These are phyloP conservation scores for Cherax quadricarinatus DNA, from an alignment of 1,140 invertebrate species.

Conservation along the genomic window DNA sequence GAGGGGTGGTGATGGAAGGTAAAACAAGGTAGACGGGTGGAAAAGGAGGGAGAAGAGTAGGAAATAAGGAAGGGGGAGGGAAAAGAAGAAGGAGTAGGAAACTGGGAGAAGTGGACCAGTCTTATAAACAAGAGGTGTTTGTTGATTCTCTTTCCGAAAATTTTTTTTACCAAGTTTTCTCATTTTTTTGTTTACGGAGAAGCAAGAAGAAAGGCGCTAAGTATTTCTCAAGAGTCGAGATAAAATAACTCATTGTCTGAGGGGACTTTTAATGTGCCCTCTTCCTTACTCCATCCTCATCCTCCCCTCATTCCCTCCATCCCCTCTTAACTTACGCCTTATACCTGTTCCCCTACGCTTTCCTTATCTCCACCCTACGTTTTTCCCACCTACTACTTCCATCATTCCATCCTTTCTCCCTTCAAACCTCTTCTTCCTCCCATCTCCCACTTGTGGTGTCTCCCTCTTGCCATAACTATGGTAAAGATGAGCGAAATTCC, in stretches of 20 bases:
- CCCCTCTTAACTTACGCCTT: no score
- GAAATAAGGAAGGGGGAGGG: background rate
- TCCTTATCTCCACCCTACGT: background rate
- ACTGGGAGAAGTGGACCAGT: background rate
- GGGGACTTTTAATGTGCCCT: background rate
- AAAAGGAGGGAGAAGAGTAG: no score
- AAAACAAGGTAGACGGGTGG: no score
- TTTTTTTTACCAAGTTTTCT: background rate
- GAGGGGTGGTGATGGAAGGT: no score
- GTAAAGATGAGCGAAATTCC: background rate
- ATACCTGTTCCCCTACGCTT: background rate
- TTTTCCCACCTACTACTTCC: no score
- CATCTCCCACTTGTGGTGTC: no score
- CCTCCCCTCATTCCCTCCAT: background rate
- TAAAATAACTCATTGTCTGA: background rate
- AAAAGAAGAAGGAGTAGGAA: background rate
- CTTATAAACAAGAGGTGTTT: background rate
- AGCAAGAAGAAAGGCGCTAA: background rate
- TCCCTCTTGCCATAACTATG: background rate
- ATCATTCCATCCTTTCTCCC: no score
- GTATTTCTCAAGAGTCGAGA: background rate
- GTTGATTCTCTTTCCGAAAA: background rate
- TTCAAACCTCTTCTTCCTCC: no score
- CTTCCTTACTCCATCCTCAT: background rate
- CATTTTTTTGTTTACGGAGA: background rate